Base-by-base conservation (phyloP, 2,113 vertebrate species). In the Thymallus thymallus region DNA sequence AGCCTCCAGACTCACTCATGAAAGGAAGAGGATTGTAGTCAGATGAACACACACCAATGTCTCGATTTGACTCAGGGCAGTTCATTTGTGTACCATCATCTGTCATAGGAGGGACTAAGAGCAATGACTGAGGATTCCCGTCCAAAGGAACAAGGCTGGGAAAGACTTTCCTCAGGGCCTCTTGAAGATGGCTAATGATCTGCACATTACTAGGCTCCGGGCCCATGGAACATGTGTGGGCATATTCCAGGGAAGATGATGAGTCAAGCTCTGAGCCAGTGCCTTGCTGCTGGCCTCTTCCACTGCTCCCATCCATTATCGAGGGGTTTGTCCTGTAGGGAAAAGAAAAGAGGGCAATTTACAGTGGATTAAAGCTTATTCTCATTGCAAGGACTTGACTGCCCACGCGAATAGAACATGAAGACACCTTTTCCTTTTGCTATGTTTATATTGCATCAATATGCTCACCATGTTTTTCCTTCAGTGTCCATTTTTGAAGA, bases 401-500 rank as follows among this genome's bases (percentile, higher is more conserved):
- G 14, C 13, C 13, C 16, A 46, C 7, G 0, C 41, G 14, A 26
- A 64, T 13, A 73, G 29, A 41, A 24, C 14, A n/a, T 9, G 23
- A 14, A 55, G 51, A 55, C 18, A 55, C 35, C 0, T 45, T 16
- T 71, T 56, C 30, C 1, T 9, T 46, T 56, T 29, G 10, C 3
- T 29, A 56, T 0, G 35, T 41, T 41, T 30, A 14, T 5, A 13
- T 9, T 64, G 60, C 62, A 70, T 62, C 2, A 41, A 65, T 48
- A 72, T 2, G 35, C 86, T 76, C 5, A 92, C 90, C 80, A 73
- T 26, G 22, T 24, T 66, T 90, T 84, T 6, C 23, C 73, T 9
- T 82, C 76, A 46, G 72, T 45, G 26, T 51, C 12, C 45, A 68
- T 13, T 61, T 79, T 74, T 35, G 56, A 20, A 0, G 64, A 29